Evolutionary conservation across 1,140 invertebrate species (phyloP).

Genomic region (Lithobius niger): DNA sequence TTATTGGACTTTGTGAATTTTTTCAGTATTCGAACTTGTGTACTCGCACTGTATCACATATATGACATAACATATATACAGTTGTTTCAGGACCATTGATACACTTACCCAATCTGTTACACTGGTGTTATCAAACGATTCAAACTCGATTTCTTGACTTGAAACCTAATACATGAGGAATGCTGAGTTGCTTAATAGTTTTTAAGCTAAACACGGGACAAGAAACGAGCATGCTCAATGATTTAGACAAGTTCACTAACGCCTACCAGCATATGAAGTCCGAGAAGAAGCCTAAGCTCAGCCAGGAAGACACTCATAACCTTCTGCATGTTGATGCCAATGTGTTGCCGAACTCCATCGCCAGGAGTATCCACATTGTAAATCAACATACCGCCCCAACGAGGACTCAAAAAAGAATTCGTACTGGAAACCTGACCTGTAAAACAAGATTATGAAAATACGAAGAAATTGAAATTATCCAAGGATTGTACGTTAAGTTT

Average conservation of each 20-base stretch:
- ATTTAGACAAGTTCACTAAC: slow-evolving; percentile 12
- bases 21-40: too few species aligned
- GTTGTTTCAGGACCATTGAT: too few species aligned
- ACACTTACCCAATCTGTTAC: slow-evolving; percentile 7
- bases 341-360: too few species aligned
- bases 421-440: slow-evolving; percentile 28
- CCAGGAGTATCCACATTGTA: slow-evolving; percentile 27
- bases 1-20: too few species aligned
- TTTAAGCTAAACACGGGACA: slow-evolving; percentile 14
- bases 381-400: slow-evolving; percentile 64
- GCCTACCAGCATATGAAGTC: slow-evolving; percentile 49
- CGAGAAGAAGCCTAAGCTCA: slow-evolving; percentile 62
- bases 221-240: slow-evolving; percentile 14
- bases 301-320: slow-evolving; percentile 63
- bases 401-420: slow-evolving; percentile 70
- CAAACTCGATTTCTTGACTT: slow-evolving; percentile 7
- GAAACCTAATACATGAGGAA: background rate
- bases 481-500: too few species aligned
- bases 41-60: too few species aligned
- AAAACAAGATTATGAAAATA: too few species aligned
- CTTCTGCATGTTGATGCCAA: slow-evolving; percentile 39
- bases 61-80: too few species aligned
- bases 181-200: background rate
- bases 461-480: too few species aligned
- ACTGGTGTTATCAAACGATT: background rate